phyloP scores from a whole-genome alignment of 2,888 invertebrate species.

The Nineta flava region DNA sequence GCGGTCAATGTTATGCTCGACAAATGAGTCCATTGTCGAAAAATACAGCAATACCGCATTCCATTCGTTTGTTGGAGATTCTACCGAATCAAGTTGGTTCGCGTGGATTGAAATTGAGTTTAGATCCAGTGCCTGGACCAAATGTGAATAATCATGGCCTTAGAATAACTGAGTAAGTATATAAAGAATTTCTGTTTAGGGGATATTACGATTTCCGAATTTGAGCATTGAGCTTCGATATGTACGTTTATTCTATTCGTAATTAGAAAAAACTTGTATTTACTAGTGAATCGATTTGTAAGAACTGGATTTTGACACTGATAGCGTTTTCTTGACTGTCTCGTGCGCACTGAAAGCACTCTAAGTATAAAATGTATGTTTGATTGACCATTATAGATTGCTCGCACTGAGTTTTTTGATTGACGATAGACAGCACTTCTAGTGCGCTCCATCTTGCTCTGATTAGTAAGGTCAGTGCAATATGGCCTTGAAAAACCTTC shows the following conservation, averaged over 20 bases:
- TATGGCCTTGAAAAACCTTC: too few species aligned
- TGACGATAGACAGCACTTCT: too few species aligned
- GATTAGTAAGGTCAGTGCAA: too few species aligned
- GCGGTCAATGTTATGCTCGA: constrained; percentile 61
- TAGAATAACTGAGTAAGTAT: constrained; percentile 52
- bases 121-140: constrained; percentile 34
- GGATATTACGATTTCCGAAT: not conserved
- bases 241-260: too few species aligned
- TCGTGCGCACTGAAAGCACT: too few species aligned
- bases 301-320: too few species aligned
- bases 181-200: not conserved
- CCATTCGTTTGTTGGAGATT: constrained; percentile 70
- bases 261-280: not conserved
- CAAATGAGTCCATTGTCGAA: constrained; percentile 47
- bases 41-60: constrained; percentile 48
- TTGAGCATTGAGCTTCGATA: too few species aligned
- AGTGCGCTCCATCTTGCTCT: too few species aligned
- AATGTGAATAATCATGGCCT: constrained; percentile 37
- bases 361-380: too few species aligned
- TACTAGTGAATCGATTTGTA: not conserved
- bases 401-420: too few species aligned
- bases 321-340: too few species aligned
- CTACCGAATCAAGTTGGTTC: constrained; percentile 44
- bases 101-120: constrained; percentile 45
- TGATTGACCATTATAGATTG: too few species aligned